Conservation (phyloP, 2,888 invertebrate genomes). For the Clepsis dumicolana region DNA sequence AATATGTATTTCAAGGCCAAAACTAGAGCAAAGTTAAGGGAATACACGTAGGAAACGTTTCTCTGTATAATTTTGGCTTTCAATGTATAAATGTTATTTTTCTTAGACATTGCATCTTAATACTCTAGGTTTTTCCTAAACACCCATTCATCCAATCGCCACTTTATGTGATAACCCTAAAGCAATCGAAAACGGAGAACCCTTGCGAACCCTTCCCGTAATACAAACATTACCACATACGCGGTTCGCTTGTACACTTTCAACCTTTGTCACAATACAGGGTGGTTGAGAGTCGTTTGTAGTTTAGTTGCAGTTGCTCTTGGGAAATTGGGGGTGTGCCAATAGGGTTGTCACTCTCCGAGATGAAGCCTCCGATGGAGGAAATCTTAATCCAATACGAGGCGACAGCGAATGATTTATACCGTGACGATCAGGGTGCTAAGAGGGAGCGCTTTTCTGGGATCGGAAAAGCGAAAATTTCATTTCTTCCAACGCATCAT, state of each 20-base stretch:
- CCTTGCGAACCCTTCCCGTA: conserved; percentile 29
- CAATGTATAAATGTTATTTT: too few relatives aligned
- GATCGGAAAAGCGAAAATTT: neutral
- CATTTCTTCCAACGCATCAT: too few relatives aligned
- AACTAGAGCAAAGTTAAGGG: too few relatives aligned
- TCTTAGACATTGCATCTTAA: too few relatives aligned
- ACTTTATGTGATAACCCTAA: conserved; percentile 27
- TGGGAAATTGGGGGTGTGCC: conserved; percentile 45
- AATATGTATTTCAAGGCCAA: too few relatives aligned
- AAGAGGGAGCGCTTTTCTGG: conserved; percentile 54
- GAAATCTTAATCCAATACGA: conserved; percentile 83
- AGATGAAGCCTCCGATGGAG: conserved; percentile 54
- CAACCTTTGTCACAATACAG: neutral
- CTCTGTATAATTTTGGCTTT: too few relatives aligned
- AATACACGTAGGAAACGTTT: too few relatives aligned
- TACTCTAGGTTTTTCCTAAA: neutral
- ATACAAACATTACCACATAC: conserved; percentile 24
- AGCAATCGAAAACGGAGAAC: conserved; percentile 31
- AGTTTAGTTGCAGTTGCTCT: conserved; percentile 32
- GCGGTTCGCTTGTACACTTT: neutral
- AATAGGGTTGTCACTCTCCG: conserved; percentile 46
- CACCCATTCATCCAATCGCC: conserved; percentile 25
- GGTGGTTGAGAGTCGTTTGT: neutral
- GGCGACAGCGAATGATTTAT: conserved; percentile 82
- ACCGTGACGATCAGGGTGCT: conserved; percentile 64